A percentile compares a stretch with the other conserved stretches of the same genome.
These are phyloP conservation scores for Struthidea cinerea DNA, from an alignment of 2,113 vertebrate species.

Conservation along the genomic window DNA sequence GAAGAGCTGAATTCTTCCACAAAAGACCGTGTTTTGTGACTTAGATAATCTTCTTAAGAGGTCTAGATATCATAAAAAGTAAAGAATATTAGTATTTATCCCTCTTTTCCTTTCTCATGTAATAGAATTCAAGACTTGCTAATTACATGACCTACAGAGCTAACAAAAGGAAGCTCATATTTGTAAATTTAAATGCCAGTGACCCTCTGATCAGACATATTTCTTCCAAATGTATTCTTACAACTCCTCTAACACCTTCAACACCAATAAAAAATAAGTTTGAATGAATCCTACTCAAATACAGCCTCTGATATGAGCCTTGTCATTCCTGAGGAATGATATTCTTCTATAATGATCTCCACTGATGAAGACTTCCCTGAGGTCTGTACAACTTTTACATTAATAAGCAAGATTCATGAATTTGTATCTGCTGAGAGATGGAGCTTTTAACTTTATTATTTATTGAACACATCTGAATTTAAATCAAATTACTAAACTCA, in stretches of 20 bases:
- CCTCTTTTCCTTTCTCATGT: background rate
- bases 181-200: background rate
- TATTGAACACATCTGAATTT: background rate
- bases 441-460: background rate
- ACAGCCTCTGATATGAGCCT: background rate
- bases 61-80: slow-evolving; percentile 72
- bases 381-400: background rate
- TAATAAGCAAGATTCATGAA: background rate
- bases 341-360: background rate
- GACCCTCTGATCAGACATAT: background rate
- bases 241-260: background rate
- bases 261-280: background rate
- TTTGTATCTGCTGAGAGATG: background rate
- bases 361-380: background rate
- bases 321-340: background rate
- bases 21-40: slow-evolving; percentile 98
- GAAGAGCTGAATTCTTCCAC: slow-evolving; percentile 96
- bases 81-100: background rate
- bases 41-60: slow-evolving; percentile 94
- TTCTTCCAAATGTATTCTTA: background rate
- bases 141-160: background rate
- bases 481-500: background rate
- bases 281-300: background rate
- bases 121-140: background rate
- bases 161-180: background rate